Evolutionary conservation across 2,797 vertebrate genomes (phyloP).

Genomic region (Botia almorhae): DNA sequence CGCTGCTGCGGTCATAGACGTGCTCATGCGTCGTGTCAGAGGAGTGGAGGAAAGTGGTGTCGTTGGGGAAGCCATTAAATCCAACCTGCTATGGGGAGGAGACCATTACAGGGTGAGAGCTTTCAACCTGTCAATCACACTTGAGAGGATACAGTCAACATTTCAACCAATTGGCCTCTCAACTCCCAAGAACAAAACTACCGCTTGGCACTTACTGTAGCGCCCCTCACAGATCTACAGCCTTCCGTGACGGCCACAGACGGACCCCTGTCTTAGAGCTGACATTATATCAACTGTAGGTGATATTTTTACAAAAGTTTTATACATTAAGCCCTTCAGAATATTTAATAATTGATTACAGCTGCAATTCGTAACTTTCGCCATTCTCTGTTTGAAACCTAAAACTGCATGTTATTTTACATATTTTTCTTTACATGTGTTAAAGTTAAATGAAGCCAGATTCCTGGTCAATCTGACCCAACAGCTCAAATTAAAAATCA

Average conservation of each 20-base stretch:
- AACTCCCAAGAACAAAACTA: constrained; percentile 50
- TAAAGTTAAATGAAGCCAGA: no score
- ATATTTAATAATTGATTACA: background rate
- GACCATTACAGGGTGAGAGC: constrained; percentile 55
- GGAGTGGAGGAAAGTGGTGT: constrained; percentile 59
- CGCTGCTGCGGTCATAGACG: constrained; percentile 60
- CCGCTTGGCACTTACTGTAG: constrained; percentile 44
- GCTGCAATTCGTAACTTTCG: no score
- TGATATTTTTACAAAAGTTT: background rate
- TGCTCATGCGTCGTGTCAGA: constrained; percentile 72
- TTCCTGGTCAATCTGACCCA: no score
- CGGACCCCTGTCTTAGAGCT: background rate
- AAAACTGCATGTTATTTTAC: no score
- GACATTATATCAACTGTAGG: background rate
- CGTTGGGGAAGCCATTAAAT: constrained; percentile 72
- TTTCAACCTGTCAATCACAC: constrained; percentile 52
- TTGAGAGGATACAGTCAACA: constrained; percentile 41
- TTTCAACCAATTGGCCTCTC: constrained; percentile 58
- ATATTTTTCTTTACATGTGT: no score
- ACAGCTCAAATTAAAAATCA: no score
- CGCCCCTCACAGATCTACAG: constrained; percentile 43
- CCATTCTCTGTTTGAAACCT: no score
- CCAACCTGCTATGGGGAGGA: constrained; percentile 56
- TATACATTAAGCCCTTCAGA: background rate
- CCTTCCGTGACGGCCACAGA: constrained; percentile 22